Base-by-base conservation (phyloP, 2,888 invertebrate species). In the Pristionchus japonicus region DNA sequence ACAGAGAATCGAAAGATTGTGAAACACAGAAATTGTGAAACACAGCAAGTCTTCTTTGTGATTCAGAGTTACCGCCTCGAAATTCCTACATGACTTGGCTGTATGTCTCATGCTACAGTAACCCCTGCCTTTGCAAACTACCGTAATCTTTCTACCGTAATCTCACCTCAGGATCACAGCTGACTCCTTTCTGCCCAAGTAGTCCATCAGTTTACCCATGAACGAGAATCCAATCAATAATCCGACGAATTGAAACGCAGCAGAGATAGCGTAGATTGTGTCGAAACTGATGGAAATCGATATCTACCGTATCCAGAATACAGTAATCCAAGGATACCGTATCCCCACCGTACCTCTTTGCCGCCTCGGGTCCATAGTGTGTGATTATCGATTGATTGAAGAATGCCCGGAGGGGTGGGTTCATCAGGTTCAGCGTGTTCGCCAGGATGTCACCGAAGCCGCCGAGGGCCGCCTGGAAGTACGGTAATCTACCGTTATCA, bases 381-480 rank as follows among this genome's bases (percentile, higher is more conserved):
- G 27, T 17, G 27, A 61, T 40, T n/a, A 87, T 77, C 17, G 31
- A 31, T 9, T 80, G n/a, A 20, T 80, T 77, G 87, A 87, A 87
- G 80, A 87, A 80, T 9, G 43, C 40, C 34, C 80, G 40, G 15
- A 87, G 23, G 1, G 87, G 87, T 0, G 61, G 52, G 37, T 80
- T 87, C 87, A 87, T 87, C 61, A 87, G 80, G 20, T 87, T 87
- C 17, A 87, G 87, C n/a, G 87, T 87, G 49, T 87, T 87, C 3
- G 87, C 77, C 4, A 87, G 80, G 23, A 87, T 87, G 61, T 87
- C 87, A 17, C 87, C 87, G 47, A 64, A 87, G 27, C 87, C 87
- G 15, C 77, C 77, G 31, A 87, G 61, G 31, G 80, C 87, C 43
- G 87, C 87, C 61, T 87, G 77, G 0, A 9, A 83, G 17, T n/a